Conservation (phyloP, 2,797 vertebrate genomes). For the Pagetopsis macropterus region DNA sequence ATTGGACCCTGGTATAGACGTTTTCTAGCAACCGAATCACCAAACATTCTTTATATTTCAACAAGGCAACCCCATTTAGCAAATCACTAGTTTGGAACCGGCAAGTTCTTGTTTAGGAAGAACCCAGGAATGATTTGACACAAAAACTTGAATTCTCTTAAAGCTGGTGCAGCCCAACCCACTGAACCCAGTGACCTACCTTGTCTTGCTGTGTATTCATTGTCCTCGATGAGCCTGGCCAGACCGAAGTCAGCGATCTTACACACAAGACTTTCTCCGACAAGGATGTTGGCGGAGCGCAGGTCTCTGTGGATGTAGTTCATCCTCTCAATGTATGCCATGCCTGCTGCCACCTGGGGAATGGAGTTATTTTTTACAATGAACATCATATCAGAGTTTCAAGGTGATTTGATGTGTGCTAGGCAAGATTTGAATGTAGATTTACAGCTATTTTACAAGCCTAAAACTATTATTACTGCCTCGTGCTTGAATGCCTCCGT, state of each 20-base stretch:
- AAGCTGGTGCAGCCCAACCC: not conserved
- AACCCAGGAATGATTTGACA: not conserved
- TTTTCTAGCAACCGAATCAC: not conserved
- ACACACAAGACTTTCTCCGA: constrained; percentile 96
- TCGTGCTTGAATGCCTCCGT: no score
- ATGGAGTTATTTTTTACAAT: constrained; percentile 23
- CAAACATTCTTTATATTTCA: not conserved
- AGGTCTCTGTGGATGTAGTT: constrained; percentile 99
- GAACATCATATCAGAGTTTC: constrained; percentile 31
- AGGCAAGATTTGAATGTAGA: not conserved
- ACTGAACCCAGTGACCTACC: constrained; percentile 76
- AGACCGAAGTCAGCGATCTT: constrained; percentile 99
- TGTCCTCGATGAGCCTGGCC: constrained; percentile 97
- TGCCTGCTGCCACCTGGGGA: constrained; percentile 94
- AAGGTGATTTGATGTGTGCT: constrained; percentile 31
- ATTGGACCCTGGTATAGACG: not conserved
- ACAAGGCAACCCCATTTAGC: not conserved
- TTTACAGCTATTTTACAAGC: not conserved
- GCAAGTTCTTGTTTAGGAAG: not conserved
- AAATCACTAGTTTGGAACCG: constrained; percentile 3
- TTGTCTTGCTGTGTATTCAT: constrained; percentile 98
- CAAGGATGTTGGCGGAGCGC: constrained; percentile 97
- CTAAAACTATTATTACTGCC: no score
- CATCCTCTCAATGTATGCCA: constrained; percentile 99
- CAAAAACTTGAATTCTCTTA: not conserved